Percentiles rank a stretch among this genome's conserved stretches.
phyloP scores from a whole-genome alignment of 2,113 vertebrate species.

The Dryoscopus gambensis region DNA sequence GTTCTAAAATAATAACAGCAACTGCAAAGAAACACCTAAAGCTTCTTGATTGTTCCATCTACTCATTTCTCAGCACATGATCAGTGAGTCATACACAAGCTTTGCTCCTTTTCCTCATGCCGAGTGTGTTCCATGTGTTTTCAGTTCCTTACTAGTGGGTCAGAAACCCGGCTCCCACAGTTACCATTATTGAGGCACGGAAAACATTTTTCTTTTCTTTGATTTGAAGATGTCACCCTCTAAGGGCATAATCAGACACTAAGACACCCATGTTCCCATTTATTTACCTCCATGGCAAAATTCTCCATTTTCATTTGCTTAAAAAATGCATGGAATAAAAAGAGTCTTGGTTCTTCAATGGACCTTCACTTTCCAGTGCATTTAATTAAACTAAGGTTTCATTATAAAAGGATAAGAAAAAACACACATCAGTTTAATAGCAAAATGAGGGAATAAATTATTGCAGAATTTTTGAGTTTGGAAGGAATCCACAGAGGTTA shows the following conservation, averaged over 20 bases:
- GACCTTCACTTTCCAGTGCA: not conserved
- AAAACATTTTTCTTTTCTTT: not conserved
- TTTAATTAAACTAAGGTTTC: not conserved
- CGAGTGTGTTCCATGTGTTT: not conserved
- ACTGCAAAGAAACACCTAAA: not conserved
- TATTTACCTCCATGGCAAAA: not conserved
- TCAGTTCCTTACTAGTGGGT: not conserved
- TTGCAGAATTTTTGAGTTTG: not conserved
- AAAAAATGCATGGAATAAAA: not conserved
- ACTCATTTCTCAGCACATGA: not conserved
- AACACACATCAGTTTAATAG: rapidly evolving
- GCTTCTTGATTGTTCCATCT: not conserved
- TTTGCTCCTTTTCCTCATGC: not conserved
- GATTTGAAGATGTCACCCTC: not conserved
- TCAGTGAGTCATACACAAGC: not conserved
- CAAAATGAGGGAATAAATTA: not conserved
- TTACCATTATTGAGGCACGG: not conserved
- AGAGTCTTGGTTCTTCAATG: not conserved
- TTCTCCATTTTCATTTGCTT: not conserved
- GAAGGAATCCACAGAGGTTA: not conserved
- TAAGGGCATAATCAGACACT: not conserved
- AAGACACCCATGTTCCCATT: not conserved
- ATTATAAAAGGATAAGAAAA: not conserved
- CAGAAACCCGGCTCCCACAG: not conserved
- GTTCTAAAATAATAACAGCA: not conserved